These are phyloP conservation scores for Nesometra sesokonis DNA, from an alignment of 35 echinoderm and acorn worm genomes.

Conservation along the genomic window DNA sequence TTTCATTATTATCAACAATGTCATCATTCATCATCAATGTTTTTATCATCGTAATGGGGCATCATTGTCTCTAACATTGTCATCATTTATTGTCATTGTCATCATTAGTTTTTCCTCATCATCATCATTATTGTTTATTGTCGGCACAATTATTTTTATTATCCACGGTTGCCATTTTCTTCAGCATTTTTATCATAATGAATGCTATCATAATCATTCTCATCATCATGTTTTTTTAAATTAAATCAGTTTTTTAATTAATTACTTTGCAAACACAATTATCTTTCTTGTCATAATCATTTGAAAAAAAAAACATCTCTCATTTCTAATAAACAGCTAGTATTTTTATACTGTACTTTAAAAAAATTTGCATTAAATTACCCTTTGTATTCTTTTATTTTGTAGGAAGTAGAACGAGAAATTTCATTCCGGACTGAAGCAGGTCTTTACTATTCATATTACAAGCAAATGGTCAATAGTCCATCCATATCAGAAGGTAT, in stretches of 20 bases:
- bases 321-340: no score
- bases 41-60: no score
- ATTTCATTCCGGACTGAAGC: constrained; percentile 96
- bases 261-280: no score
- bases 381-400: background rate
- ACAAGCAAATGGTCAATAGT: constrained; percentile 76
- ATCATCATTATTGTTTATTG: background rate
- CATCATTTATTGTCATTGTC: background rate
- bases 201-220: background rate
- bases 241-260: no score
- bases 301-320: no score
- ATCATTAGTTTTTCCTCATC: background rate
- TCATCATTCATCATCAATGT: no score
- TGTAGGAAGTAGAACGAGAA: constrained; percentile 93
- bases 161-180: no score
- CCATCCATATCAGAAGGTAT: constrained; percentile 64
- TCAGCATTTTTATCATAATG: no score
- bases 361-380: no score
- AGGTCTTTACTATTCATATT: constrained; percentile 95
- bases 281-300: background rate
- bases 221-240: background rate
- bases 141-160: background rate
- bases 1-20: background rate
- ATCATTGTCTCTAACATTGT: background rate
- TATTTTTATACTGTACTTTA: no score